These are phyloP conservation scores for Distichodus sexfasciatus DNA, from an alignment of 2,797 vertebrate species.

Conservation along the genomic window DNA sequence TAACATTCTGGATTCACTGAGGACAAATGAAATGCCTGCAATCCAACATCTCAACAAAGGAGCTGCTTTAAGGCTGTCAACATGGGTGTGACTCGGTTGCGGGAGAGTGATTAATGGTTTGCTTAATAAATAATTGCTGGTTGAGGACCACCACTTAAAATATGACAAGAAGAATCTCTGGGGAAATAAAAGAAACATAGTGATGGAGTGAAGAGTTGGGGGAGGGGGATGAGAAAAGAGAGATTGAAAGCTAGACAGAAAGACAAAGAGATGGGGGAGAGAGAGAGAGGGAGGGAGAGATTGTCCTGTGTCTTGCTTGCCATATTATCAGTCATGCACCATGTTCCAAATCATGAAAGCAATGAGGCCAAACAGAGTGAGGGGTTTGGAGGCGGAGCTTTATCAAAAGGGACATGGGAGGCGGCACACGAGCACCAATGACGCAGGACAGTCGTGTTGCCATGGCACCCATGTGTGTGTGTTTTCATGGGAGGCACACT, in stretches of 20 bases:
- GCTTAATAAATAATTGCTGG: no score
- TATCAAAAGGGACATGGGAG: slow-evolving; percentile 1
- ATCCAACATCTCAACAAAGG: no score
- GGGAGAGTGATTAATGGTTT: no score
- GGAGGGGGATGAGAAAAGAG: no score
- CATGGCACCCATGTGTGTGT: slow-evolving; percentile 27
- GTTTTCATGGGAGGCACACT: slow-evolving; percentile 28
- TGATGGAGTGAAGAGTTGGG: no score
- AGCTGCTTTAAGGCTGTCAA: no score
- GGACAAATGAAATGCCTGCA: no score
- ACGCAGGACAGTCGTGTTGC: slow-evolving; percentile 35
- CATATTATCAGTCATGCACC: neutral
- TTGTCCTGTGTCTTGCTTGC: neutral
- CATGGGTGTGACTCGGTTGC: no score
- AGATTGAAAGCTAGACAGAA: neutral
- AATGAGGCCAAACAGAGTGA: neutral
- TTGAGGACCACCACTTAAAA: no score
- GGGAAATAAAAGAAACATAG: no score
- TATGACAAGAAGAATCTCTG: no score
- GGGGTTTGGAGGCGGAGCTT: neutral
- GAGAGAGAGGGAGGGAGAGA: neutral
- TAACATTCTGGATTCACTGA: no score
- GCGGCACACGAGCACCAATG: slow-evolving; percentile 27
- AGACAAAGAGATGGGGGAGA: neutral
- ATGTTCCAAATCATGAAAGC: neutral